phyloP scores from a whole-genome alignment of 2,888 invertebrate species.

The Amblyteles armatorius region DNA sequence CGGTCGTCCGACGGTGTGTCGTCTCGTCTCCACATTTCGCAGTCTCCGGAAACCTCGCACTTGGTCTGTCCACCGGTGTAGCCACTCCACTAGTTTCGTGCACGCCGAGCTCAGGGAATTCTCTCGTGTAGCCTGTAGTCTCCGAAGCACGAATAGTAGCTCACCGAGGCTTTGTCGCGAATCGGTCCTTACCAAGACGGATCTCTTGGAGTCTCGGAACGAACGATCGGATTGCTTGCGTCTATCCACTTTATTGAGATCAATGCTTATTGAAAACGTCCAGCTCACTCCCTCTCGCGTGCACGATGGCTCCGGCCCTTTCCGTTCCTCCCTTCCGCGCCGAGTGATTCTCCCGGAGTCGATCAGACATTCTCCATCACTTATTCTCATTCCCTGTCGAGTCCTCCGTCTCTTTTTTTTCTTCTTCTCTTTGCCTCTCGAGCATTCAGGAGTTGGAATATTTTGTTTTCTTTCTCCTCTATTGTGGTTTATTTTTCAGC shows the following conservation, averaged over 20 bases:
- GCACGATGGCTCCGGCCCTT: constrained; percentile 11
- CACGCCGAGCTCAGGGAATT: constrained; percentile 7
- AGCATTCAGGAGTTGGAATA: neutral
- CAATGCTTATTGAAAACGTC: constrained; percentile 77
- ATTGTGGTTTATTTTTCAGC: neutral
- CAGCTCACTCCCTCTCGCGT: constrained; percentile 55
- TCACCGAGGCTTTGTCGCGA: constrained; percentile 66
- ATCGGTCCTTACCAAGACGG: constrained; percentile 62
- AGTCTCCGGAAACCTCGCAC: constrained; percentile 30
- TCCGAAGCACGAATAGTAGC: constrained; percentile 46
- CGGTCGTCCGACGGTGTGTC: constrained; percentile 1
- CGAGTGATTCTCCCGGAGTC: constrained; percentile 43
- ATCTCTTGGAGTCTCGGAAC: constrained; percentile 55
- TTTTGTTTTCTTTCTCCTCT: neutral
- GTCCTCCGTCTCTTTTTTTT: constrained; percentile 21
- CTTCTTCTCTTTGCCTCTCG: neutral
- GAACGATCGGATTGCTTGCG: constrained; percentile 70
- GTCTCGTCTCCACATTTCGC: constrained; percentile 14
- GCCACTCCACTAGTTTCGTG: constrained; percentile 17
- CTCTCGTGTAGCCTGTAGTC: constrained; percentile 32
- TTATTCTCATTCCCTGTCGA: constrained; percentile 46
- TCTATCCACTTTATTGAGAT: constrained; percentile 77
- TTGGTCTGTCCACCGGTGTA: constrained; percentile 26
- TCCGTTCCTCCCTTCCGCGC: constrained; percentile 14
- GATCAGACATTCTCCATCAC: constrained; percentile 61